Evolutionary conservation across 2,113 vertebrate genomes (phyloP), one percentile per base, ranked within the genome.

Genomic region (Neolamprologus cancellatus): DNA sequence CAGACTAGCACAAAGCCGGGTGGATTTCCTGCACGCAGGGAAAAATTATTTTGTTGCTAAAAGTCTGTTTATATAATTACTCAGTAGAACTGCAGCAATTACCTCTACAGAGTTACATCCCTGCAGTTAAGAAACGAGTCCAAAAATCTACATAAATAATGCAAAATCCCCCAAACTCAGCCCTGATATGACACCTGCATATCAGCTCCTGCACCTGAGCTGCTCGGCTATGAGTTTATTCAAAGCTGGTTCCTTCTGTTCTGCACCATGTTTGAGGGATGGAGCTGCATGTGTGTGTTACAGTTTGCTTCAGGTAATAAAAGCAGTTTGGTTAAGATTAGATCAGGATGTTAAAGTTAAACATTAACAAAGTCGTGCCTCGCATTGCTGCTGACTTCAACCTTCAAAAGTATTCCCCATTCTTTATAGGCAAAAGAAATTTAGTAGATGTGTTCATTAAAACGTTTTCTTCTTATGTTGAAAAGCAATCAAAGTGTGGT

Each of bases 1-100:
- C 85, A 85, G 55, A 88, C 59, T 20, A 39, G 87, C 79, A 91
- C 79, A 74, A 78, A 79, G 87, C 79, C 14, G 78, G 41, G 18
- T 59, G 81, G 76, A 57, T 86, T 59, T 89, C 71, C 79, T 87
- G 78, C 3, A 23, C 53, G 28, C 48, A 79, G 53, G 74, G 8
- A 53, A 76, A 39, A 55, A 32, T 2, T 9, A 59, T 82, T 53
- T 41, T 11, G 59, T 83, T 54, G 74, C 34, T 15, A 74, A 85
- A 85, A 79, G 39, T 20, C 8, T 5, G 34, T 53, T 78, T 48
- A 85, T 82, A 64, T 76, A 52, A 66, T 36, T 8, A 46, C 23
- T 74, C 41, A 18, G 39, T 46, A 44, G 36, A 10, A 71, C 23
- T 74, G 41, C 41, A 46, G 39, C 6, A 46, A 28, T 46, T 28